Evolutionary conservation across 2,113 vertebrate species (phyloP).

Genomic region (Phaethon lepturus): DNA sequence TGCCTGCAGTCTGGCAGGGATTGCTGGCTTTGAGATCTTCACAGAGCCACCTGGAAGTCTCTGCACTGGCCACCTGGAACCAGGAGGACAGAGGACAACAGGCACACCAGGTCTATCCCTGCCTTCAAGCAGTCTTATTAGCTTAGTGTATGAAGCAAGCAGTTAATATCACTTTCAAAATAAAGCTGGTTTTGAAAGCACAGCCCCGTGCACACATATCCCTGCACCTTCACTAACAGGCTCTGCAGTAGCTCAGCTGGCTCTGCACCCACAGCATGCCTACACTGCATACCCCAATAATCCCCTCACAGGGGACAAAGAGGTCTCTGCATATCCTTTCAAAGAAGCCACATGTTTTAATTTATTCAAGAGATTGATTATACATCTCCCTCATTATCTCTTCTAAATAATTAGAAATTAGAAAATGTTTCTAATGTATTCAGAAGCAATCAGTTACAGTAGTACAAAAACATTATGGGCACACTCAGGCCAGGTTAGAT

Average conservation of each 20-base stretch:
- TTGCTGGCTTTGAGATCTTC: neutral
- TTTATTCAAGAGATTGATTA: neutral
- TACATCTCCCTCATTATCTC: too few species aligned
- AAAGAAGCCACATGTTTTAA: neutral
- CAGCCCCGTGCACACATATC: rapidly evolving
- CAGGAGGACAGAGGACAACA: neutral
- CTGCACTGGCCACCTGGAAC: neutral
- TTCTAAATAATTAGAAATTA: too few species aligned
- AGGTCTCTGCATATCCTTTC: neutral
- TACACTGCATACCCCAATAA: neutral
- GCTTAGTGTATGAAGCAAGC: rapidly evolving
- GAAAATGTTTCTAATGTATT: neutral
- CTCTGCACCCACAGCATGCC: neutral
- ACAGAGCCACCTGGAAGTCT: neutral
- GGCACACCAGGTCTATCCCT: neutral
- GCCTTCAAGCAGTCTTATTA: neutral
- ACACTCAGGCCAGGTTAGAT: neutral
- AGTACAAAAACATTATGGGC: neutral
- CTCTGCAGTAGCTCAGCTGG: neutral
- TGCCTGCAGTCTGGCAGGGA: neutral
- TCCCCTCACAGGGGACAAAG: too few species aligned
- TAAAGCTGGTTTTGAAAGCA: neutral
- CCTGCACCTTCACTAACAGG: neutral
- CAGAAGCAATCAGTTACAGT: neutral
- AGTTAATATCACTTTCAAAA: neutral